Conservation (phyloP, 2,797 vertebrate species). For the Notolepis coatsorum region DNA sequence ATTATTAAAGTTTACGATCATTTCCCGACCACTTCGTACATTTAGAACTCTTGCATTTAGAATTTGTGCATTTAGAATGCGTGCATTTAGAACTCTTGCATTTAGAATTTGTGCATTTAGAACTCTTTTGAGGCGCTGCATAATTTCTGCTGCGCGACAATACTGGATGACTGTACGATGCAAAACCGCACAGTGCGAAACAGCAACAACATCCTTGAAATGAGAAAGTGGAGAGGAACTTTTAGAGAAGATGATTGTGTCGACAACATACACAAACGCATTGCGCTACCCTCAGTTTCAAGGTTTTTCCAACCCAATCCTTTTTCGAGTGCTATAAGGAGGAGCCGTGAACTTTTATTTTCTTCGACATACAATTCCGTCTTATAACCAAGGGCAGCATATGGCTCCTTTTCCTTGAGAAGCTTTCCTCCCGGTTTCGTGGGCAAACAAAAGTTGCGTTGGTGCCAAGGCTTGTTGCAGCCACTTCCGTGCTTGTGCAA, state of each 20-base stretch:
- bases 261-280: constrained; percentile 32
- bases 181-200: too few relatives aligned
- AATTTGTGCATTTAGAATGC: too few relatives aligned
- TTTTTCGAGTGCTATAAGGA: constrained; percentile 13
- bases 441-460: constrained; percentile 72
- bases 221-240: constrained; percentile 2
- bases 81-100: too few relatives aligned
- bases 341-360: constrained; percentile 34
- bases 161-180: too few relatives aligned
- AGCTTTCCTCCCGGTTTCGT: constrained; percentile 46
- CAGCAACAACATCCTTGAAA: not conserved
- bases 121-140: too few relatives aligned
- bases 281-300: constrained; percentile 17
- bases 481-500: constrained; percentile 61
- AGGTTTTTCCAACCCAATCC: constrained; percentile 17
- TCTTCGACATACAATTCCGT: constrained; percentile 41
- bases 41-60: too few relatives aligned
- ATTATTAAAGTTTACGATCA: too few relatives aligned
- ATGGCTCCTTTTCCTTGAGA: constrained; percentile 38
- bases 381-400: constrained; percentile 42
- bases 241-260: constrained; percentile 13
- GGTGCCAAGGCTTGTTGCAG: constrained; percentile 55
- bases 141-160: too few relatives aligned
- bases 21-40: too few relatives aligned
- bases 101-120: too few relatives aligned